Evolutionary conservation across 2,113 vertebrate genomes (phyloP), one percentile per base, ranked within the genome.

Genomic region (Petroica traversi): DNA sequence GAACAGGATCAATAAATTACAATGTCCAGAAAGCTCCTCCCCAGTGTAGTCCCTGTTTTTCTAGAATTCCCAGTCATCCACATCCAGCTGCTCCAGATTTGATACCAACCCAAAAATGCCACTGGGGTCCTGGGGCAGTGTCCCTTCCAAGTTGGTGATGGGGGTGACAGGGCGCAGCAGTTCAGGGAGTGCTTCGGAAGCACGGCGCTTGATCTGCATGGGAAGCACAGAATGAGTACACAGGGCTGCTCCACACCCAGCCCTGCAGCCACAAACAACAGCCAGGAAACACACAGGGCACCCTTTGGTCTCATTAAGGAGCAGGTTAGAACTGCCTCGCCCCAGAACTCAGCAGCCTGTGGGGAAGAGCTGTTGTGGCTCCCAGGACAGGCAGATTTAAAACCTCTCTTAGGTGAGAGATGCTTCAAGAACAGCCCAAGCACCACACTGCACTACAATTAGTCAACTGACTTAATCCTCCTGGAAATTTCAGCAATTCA

Each of bases 21-120:
- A 58, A 45, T 11, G 79, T 93, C 88, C 69, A 93, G 51, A 68
- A 87, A 95, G 76, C 74, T 80, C 67, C 64, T 85, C 58, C 9
- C 40, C 49, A 18, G 23, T 16, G 9, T 8, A 68, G 63, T 83
- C 80, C 25, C 54, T 26, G 2, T 63, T 62, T 41, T 31, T 94
- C 95, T 98, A 99, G 98, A 99, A 99, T 85, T 99, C 99, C 99
- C 99, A 99, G 97, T 99, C 99, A 25, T 99, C 99, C 95, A 99
- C 98, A 43, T 99, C 99, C 92, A 99, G 97, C 93, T 99, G 98
- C 95, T 99, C 98, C 93, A 99, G 97, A 77, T 98, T 97, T 3
- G 99, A 98, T 61, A 99, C 99, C 91, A 99, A 95, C 86, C 98
- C 99, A 66, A 98, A 98, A 95, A 99, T 96, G 29, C 98, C 98